Evolutionary conservation across 2,113 vertebrate genomes (phyloP), one percentile per base, ranked within the genome.

Genomic region (Scatophagus argus): DNA sequence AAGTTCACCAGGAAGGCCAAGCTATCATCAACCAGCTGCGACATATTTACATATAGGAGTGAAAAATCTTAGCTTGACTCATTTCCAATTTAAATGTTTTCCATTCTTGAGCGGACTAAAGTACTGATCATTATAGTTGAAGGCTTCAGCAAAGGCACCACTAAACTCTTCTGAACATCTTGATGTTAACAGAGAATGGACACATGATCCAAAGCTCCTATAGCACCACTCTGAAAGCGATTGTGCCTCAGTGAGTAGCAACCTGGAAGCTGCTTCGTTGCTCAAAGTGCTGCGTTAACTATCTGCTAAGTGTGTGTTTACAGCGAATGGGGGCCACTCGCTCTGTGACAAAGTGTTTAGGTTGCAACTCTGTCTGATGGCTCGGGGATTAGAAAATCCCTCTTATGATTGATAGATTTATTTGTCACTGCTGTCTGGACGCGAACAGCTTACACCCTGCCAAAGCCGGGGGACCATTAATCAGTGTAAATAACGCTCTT

Each of bases 391-490:
- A 91, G 85, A 92, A 92, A 91, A 89, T 76, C 84, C 79, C 81
- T 21, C 27, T 31, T 77, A 89, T 94, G 93, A 94, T 94, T 94
- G 94, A 94, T 95, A 88, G 93, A 93, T 93, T 90, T 92, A 95
- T 95, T 94, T 95, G 92, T 92, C 91, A 89, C 43, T 52, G 86
- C 81, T 92, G 89, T 90, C 88, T 85, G 91, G 83, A 86, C 70
- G 74, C 79, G 19, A 86, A 82, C 86, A 49, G 89, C 89, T 91
- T 88, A 85, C 82, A 83, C 64, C 68, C 83, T n/a, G 61, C 87
- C 66, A 76, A 59, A 88, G 73, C 84, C 38, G 54, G 69, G 69
- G 63, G 68, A 75, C 87, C 93, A 95, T 95, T 95, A 93, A 95
- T 95, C 94, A 95, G 88, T 78, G 85, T 90, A 91, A 90, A 89